phyloP scores from a whole-genome alignment of 2,888 invertebrate species.

The Exocentrus adspersus region DNA sequence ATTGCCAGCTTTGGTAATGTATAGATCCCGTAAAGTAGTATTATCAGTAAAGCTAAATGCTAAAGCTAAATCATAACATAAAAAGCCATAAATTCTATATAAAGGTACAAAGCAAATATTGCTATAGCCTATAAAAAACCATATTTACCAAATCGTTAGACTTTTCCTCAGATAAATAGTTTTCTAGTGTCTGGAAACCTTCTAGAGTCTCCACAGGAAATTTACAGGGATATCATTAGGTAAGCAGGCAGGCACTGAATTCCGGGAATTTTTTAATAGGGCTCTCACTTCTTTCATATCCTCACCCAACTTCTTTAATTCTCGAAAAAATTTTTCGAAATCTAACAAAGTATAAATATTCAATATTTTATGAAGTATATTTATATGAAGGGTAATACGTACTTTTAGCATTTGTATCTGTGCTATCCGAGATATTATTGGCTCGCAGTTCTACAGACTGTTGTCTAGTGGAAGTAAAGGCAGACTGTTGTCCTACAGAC shows the following conservation, averaged over 20 bases:
- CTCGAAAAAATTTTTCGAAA: not conserved
- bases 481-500: not conserved
- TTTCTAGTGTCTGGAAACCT: not conserved
- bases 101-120: not conserved
- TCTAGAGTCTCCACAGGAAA: not conserved
- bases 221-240: conserved; percentile 3
- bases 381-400: not conserved
- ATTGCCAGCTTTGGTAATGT: no score
- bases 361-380: not conserved
- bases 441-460: not conserved
- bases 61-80: no score
- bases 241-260: not conserved
- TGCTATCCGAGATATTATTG: not conserved
- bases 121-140: not conserved
- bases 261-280: not conserved
- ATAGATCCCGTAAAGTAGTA: no score
- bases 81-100: no score
- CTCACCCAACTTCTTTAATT: not conserved
- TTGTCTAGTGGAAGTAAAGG: not conserved
- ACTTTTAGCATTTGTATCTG: not conserved
- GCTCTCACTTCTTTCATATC: not conserved
- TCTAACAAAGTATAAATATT: not conserved
- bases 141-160: not conserved
- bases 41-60: no score
- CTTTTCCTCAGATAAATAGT: not conserved